A percentile compares a stretch with the other conserved stretches of the same genome.
Evolutionary conservation across 2,888 invertebrate species (phyloP).

Genomic region (Pegoplata infirma): DNA sequence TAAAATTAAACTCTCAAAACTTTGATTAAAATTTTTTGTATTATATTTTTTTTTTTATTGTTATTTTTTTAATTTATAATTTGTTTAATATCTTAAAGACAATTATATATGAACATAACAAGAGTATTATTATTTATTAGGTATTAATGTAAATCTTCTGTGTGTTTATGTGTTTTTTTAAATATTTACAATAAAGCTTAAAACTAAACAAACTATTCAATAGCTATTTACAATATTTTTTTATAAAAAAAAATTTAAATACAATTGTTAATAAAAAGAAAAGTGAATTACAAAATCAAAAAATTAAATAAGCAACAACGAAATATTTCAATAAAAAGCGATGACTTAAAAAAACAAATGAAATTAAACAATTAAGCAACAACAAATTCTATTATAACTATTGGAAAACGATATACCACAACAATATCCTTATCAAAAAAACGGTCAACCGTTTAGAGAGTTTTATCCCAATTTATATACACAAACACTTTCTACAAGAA

Average conservation of each 20-base stretch:
- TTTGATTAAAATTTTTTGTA: background rate
- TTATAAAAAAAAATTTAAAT: conserved; percentile 11
- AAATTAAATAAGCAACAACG: conserved; percentile 43
- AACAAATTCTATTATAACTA: conserved; percentile 23
- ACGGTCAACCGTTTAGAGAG: conserved; percentile 30
- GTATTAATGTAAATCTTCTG: conserved; percentile 21
- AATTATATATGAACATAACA: conserved; percentile 56
- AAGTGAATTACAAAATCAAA: conserved; percentile 12
- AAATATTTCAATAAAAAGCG: conserved; percentile 31
- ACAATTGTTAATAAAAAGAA: conserved; percentile 11
- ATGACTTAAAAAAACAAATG: conserved; percentile 22
- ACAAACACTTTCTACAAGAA: no score
- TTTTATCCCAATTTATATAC: no score
- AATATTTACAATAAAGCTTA: conserved; percentile 55
- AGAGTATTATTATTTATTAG: conserved; percentile 43
- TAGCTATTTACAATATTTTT: conserved; percentile 35
- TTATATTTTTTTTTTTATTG: conserved; percentile 36
- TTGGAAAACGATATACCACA: conserved; percentile 26
- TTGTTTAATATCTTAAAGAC: conserved; percentile 59
- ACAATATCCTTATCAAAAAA: conserved; percentile 11
- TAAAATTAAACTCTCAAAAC: background rate
- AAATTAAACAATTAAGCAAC: conserved; percentile 48
- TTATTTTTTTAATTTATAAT: conserved; percentile 33
- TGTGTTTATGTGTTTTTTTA: conserved; percentile 23
- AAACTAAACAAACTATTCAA: conserved; percentile 39